Evolutionary conservation across 2,113 vertebrate species (phyloP), one percentile per base, ranked within the genome.

Genomic region (Myotis lucifugus): DNA sequence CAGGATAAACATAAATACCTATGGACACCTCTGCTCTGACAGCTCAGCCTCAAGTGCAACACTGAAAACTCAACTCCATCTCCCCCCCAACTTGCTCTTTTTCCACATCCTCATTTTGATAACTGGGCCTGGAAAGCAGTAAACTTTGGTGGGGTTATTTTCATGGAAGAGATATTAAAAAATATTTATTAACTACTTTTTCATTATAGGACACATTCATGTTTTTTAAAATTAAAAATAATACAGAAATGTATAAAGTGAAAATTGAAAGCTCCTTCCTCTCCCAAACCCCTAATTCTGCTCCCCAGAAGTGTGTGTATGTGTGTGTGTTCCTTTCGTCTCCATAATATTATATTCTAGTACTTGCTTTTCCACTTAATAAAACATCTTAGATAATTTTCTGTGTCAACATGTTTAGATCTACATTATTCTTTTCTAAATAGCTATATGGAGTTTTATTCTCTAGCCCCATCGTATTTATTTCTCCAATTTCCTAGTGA

Each of bases 401-500:
- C n/a, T 27, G 66, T 67, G n/a, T 48, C 40, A 1, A 4, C 8
- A 2, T 1, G 19, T 10, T 15, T 0, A 42, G 34, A 11, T 21
- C 7, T 37, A 32, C n/a, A 6, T 14, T n/a, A 6, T 25, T 46
- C 14, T 40, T 40, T 48, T 25, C 23, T 12, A 17, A 40, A 5
- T 11, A 4, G 11, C n/a, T 18, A 54, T 12, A 4, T 23, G 27
- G 27, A 29, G 14, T 70, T 50, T 40, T 18, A 32, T 32, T 50
- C 72, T 5, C 0, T 10, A 25, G n/a, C 50, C 4, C 12, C 5
- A 7, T 7, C 12, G 1, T 27, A 1, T 23, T 32, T 5, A 1
- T 40, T 17, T 76, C 23, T 83, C 54, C 34, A 23, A 0, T 23
- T 12, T 78, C 9, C 61, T 61, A 27, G 52, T 27, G 32, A 64